Evolutionary conservation across 2,888 invertebrate species (phyloP).

Genomic region (Apodemia hepburni): DNA sequence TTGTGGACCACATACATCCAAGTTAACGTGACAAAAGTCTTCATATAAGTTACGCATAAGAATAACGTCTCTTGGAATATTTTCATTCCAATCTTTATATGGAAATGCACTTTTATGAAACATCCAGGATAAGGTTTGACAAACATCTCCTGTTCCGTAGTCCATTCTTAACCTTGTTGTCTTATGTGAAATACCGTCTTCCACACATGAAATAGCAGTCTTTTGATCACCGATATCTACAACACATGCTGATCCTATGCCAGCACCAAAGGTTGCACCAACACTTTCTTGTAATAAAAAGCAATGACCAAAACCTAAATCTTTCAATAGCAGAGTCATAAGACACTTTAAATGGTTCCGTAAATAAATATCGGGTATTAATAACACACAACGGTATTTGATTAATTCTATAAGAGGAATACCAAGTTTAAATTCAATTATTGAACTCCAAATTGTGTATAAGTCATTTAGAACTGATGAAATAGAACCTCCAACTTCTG

Average conservation of each 20-base stretch:
- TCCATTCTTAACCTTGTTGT: constrained; percentile 91
- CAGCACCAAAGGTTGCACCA: constrained; percentile 74
- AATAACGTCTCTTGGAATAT: constrained; percentile 87
- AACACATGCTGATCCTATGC: constrained; percentile 90
- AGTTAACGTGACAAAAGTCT: constrained; percentile 93
- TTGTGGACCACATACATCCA: constrained; percentile 93
- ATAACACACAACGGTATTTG: constrained; percentile 91
- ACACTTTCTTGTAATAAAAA: constrained; percentile 88
- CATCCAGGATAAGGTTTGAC: constrained; percentile 93
- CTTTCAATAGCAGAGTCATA: constrained; percentile 87
- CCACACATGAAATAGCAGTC: constrained; percentile 96
- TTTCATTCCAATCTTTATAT: constrained; percentile 89
- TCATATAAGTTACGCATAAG: constrained; percentile 92
- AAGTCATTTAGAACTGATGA: constrained; percentile 91
- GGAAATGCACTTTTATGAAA: constrained; percentile 95
- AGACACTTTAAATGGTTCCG: constrained; percentile 92
- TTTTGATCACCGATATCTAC: constrained; percentile 98
- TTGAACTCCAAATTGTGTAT: constrained; percentile 93
- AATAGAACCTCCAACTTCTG: constrained; percentile 91
- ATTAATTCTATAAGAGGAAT: constrained; percentile 86
- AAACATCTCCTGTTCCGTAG: constrained; percentile 95
- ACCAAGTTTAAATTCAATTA: constrained; percentile 87
- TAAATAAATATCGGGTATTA: constrained; percentile 95
- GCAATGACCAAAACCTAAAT: constrained; percentile 92
- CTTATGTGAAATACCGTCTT: constrained; percentile 96